Evolutionary conservation across 1,140 invertebrate genomes (phyloP).

Genomic region (Drosophila busckii): DNA sequence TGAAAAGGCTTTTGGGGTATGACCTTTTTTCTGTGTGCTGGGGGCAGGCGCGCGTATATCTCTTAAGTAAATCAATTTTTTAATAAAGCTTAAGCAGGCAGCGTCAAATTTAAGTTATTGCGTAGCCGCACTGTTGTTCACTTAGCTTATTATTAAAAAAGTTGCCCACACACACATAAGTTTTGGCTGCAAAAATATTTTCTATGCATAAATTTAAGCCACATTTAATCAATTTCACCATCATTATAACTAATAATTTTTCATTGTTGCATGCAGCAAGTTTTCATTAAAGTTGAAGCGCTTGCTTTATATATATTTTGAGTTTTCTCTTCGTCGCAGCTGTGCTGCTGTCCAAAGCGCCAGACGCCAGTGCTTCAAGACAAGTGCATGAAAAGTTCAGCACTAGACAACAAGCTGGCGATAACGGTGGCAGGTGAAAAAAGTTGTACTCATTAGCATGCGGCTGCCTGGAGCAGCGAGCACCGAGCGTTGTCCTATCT

Average conservation of each 20-base stretch:
- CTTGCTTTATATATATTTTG: neutral
- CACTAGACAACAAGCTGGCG: slow-evolving; percentile 36
- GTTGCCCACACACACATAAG: too few relatives aligned
- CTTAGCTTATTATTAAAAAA: too few relatives aligned
- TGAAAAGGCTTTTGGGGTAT: too few relatives aligned
- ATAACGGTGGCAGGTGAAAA: slow-evolving; percentile 14
- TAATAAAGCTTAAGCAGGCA: too few relatives aligned
- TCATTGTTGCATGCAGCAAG: slow-evolving; percentile 18
- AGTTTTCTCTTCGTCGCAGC: slow-evolving; percentile 2
- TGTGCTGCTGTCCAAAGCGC: too few relatives aligned
- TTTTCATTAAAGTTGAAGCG: slow-evolving; percentile 51
- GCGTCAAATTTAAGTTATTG: too few relatives aligned
- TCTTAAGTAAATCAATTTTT: too few relatives aligned
- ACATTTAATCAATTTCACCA: slow-evolving; percentile 42
- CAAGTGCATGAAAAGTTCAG: slow-evolving; percentile 45
- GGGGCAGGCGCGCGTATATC: too few relatives aligned
- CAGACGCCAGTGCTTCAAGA: slow-evolving; percentile 20
- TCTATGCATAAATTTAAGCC: too few relatives aligned
- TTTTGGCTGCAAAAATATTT: too few relatives aligned
- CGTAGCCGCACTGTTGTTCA: too few relatives aligned
- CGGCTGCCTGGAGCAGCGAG: slow-evolving; percentile 24
- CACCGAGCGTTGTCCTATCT: neutral
- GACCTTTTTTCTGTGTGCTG: too few relatives aligned
- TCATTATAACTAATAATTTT: slow-evolving; percentile 5
- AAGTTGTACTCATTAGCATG: slow-evolving; percentile 68